A percentile compares a stretch with the other conserved stretches of the same genome.
Conservation (phyloP, 1,140 invertebrate species). For the Bombus superbus region DNA sequence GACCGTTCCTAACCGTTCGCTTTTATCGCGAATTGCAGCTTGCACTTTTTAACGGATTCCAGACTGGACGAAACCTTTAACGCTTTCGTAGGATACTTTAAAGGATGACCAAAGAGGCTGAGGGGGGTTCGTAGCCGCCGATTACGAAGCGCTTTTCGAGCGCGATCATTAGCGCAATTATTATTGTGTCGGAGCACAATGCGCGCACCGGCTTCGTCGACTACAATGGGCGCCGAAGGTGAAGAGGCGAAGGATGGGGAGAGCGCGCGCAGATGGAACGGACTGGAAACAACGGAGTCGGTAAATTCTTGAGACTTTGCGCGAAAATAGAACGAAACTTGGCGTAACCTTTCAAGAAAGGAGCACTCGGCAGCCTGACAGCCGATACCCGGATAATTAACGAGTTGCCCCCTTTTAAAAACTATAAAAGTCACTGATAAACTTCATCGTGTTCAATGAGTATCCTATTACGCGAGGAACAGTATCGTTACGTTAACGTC, state of each 20-base stretch:
- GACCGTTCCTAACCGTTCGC: background rate
- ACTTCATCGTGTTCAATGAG: background rate
- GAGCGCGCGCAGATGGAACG: slow-evolving; percentile 23
- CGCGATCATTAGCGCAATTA: slow-evolving; percentile 81
- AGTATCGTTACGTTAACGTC: background rate
- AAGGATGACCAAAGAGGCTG: slow-evolving; percentile 57
- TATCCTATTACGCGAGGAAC: background rate
- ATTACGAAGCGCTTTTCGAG: slow-evolving; percentile 75
- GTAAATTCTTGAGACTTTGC: slow-evolving; percentile 38
- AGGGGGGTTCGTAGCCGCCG: slow-evolving; percentile 54
- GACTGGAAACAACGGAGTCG: slow-evolving; percentile 40
- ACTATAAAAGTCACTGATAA: background rate
- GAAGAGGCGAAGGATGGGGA: slow-evolving; percentile 63
- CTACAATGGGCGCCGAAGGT: slow-evolving; percentile 72
- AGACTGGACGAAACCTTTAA: slow-evolving; percentile 17
- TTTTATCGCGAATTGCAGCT: slow-evolving; percentile 34
- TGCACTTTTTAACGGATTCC: slow-evolving; percentile 29
- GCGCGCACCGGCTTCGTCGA: slow-evolving; percentile 68
- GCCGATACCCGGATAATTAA: background rate
- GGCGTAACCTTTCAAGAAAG: slow-evolving; percentile 57
- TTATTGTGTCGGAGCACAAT: slow-evolving; percentile 77
- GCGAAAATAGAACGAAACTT: slow-evolving; percentile 59
- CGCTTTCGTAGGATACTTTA: slow-evolving; percentile 47
- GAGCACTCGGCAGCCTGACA: background rate
- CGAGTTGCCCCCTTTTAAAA: background rate